Evolutionary conservation across 2,113 vertebrate genomes (phyloP).

Genomic region (Gambusia holbrooki): DNA sequence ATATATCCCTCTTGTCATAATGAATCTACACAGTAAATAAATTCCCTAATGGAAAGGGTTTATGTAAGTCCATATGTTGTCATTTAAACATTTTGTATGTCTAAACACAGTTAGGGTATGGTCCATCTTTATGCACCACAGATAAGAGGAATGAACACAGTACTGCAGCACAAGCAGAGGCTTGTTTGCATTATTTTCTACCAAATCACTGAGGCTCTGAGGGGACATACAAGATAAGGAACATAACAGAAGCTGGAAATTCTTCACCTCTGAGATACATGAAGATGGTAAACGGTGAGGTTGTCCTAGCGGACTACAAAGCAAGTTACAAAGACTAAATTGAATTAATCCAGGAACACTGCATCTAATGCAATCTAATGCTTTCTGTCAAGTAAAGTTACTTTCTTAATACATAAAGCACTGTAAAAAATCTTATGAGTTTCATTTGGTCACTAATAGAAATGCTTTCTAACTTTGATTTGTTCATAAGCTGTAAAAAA

Average conservation of each 20-base stretch:
- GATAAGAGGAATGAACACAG: constrained; percentile 11
- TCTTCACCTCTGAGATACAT: not conserved
- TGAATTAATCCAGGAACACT: too few relatives aligned
- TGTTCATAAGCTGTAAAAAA: constrained; percentile 14
- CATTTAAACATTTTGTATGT: not conserved
- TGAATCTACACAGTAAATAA: too few relatives aligned
- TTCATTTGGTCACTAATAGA: not conserved
- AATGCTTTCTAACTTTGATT: constrained; percentile 8
- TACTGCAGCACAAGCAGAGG: constrained; percentile 38
- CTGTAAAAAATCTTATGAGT: too few relatives aligned
- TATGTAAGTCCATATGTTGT: not conserved
- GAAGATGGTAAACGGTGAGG: not conserved
- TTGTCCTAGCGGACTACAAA: not conserved
- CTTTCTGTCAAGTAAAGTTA: too few relatives aligned
- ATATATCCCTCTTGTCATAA: too few relatives aligned
- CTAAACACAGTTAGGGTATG: constrained; percentile 1
- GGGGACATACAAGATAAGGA: constrained; percentile 5
- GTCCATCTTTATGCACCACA: constrained; percentile 8
- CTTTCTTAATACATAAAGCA: too few relatives aligned
- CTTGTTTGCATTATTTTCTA: constrained; percentile 49
- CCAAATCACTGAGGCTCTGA: constrained; percentile 8
- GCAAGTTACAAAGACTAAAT: too few relatives aligned
- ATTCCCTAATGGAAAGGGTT: too few relatives aligned
- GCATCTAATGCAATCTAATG: too few relatives aligned
- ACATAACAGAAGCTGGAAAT: not conserved